phyloP scores from a whole-genome alignment of 35 echinoderm and acorn worm species.

The Hemicentrotus pulcherrimus region DNA sequence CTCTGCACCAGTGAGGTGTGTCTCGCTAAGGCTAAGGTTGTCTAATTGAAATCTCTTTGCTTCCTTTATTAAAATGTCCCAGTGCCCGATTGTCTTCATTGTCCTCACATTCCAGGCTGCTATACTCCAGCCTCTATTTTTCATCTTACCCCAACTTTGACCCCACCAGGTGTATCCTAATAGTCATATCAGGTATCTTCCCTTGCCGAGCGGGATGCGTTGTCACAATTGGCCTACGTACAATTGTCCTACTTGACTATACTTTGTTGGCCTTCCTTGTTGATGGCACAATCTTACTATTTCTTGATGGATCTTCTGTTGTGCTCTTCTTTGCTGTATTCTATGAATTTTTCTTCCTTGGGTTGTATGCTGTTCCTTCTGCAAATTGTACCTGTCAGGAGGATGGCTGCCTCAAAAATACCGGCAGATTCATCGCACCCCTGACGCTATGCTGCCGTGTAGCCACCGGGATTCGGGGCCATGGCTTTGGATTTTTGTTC shows the following conservation, averaged over 20 bases:
- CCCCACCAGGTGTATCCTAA: neutral
- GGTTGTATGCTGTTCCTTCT: conserved; percentile 9
- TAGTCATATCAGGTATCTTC: neutral
- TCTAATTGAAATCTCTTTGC: too few species aligned
- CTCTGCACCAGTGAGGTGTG: too few species aligned
- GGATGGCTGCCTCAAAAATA: too few species aligned
- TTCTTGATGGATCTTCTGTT: neutral
- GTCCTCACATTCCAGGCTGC: neutral
- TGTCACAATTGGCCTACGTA: conserved; percentile 24
- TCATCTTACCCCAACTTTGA: neutral
- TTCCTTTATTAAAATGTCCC: too few species aligned
- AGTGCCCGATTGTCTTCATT: too few species aligned
- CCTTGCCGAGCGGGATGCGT: neutral
- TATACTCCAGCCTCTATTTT: neutral
- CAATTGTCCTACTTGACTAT: neutral
- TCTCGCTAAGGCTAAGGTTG: too few species aligned
- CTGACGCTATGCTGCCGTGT: too few species aligned
- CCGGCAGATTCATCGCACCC: too few species aligned
- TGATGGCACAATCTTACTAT: neutral
- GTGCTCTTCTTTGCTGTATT: too few species aligned
- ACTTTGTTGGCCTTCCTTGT: neutral
- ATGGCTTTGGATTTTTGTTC: too few species aligned
- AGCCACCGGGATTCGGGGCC: too few species aligned
- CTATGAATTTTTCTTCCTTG: too few species aligned
- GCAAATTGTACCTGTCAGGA: neutral